Evolutionary conservation across 2,888 invertebrate genomes (phyloP).

Genomic region (Eudemis profundana): DNA sequence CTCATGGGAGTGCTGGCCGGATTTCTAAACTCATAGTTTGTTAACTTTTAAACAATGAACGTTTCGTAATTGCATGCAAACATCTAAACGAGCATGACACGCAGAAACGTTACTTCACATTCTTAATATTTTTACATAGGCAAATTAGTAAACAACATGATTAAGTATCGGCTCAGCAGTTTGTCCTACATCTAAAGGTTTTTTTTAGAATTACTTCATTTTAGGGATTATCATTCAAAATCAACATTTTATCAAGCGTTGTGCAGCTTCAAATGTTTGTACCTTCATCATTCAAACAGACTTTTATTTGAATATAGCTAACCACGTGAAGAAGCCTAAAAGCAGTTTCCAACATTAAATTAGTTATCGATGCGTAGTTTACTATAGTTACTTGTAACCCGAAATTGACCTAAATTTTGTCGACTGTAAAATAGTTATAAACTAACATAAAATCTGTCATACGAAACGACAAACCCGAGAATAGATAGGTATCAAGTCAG

Average conservation of each 20-base stretch:
- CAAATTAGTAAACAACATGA: conserved; percentile 38
- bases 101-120: conserved; percentile 37
- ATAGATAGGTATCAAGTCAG: background rate
- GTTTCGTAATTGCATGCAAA: conserved; percentile 61
- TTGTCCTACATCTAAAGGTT: too few species aligned
- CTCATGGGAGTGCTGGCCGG: conserved; percentile 63
- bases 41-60: conserved; percentile 62
- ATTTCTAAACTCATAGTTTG: conserved; percentile 58
- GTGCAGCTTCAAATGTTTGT: too few species aligned
- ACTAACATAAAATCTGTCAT: background rate
- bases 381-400: too few species aligned
- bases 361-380: too few species aligned
- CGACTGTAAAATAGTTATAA: too few species aligned
- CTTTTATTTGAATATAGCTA: too few species aligned
- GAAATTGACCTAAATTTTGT: too few species aligned
- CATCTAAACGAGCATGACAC: conserved; percentile 44
- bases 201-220: background rate
- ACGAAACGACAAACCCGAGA: background rate
- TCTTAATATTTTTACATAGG: conserved; percentile 35
- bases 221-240: too few species aligned
- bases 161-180: conserved; percentile 23
- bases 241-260: too few species aligned
- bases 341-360: too few species aligned
- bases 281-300: too few species aligned
- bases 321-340: too few species aligned